Percentiles rank a stretch among this genome's conserved stretches.
These are phyloP conservation scores for Oriolus oriolus DNA, from an alignment of 2,113 vertebrate genomes.

Conservation along the genomic window DNA sequence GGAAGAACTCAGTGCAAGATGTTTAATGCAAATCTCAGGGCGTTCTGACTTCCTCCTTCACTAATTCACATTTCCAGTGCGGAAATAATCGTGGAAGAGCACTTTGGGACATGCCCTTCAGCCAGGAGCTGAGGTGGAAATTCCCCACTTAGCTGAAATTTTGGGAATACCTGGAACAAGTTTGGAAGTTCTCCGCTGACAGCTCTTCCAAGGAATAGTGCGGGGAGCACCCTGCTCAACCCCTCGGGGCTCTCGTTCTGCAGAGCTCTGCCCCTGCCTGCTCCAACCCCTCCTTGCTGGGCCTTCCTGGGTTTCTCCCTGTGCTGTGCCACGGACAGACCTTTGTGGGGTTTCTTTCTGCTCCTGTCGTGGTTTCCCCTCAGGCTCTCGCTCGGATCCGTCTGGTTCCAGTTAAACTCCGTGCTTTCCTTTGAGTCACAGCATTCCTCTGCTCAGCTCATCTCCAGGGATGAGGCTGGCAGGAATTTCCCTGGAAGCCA, in stretches of 20 bases:
- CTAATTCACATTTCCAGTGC: background rate
- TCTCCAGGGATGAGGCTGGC: background rate
- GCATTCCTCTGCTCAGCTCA: background rate
- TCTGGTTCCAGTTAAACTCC: background rate
- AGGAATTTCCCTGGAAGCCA: background rate
- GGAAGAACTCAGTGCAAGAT: background rate
- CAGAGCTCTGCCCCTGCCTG: background rate
- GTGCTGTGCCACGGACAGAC: rapidly evolving
- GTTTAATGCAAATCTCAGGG: background rate
- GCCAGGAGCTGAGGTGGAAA: background rate
- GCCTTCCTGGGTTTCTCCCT: background rate
- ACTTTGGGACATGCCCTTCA: background rate
- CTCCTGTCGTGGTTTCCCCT: rapidly evolving
- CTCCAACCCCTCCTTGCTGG: background rate
- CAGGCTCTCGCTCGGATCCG: rapidly evolving
- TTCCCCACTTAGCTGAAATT: background rate
- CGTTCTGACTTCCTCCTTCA: background rate
- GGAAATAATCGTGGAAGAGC: background rate
- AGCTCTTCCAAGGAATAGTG: rapidly evolving
- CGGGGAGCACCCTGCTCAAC: rapidly evolving
- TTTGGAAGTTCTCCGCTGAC: background rate
- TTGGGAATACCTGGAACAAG: background rate
- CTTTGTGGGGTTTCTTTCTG: background rate
- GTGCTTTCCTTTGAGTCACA: background rate
- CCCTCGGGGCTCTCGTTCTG: rapidly evolving